Base-by-base conservation (phyloP, 2,797 vertebrate genomes). In the Sebastes oblongus region DNA sequence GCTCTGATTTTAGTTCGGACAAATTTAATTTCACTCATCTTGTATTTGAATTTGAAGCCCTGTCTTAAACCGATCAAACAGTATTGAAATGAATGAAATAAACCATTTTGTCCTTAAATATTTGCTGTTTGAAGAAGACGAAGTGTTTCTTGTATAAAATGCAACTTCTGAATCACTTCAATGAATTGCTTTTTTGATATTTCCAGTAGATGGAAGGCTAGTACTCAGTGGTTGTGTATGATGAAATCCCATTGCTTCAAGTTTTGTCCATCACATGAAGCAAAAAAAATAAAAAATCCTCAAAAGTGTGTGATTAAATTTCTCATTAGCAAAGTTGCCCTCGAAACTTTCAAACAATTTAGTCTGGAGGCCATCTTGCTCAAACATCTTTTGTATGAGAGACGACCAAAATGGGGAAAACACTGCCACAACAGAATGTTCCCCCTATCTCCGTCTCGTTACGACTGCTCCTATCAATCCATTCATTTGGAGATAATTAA, bases 401-500 rank as follows among this genome's bases (percentile, higher is more conserved):
- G 75, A 75, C 6, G 30, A 73, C 69, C 29, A 65, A 78, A 85
- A 66, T 61, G 50, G 80, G 70, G 72, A 61, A 80, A 68, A 68
- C 42, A 29, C 32, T 71, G 59, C 70, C 80, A 80, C 81, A 56
- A 88, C 83, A 87, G 71, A 88, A 85, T 58, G 80, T 76, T 74
- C 75, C 67, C 24, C 66, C 79, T 83, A 79, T 92, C 77, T 83
- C 80, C 13, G 25, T 77, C 74, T 87, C 42, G 78, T 89, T 84
- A 80, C 34, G 18, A 79, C 76, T 12, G 62, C 69, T 89, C 85
- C 82, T 86, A 91, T 90, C 86, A 91, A 91, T 93, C 89, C 92
- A 88, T 94, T 93, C 88, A 92, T 94, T 96, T 93, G 86, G 88
- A 93, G 88, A 93, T 91, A 94, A 95, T 94, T 92, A 93, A 89